Evolutionary conservation across 2,113 vertebrate species (phyloP).

Genomic region (Hypomesus transpacificus): DNA sequence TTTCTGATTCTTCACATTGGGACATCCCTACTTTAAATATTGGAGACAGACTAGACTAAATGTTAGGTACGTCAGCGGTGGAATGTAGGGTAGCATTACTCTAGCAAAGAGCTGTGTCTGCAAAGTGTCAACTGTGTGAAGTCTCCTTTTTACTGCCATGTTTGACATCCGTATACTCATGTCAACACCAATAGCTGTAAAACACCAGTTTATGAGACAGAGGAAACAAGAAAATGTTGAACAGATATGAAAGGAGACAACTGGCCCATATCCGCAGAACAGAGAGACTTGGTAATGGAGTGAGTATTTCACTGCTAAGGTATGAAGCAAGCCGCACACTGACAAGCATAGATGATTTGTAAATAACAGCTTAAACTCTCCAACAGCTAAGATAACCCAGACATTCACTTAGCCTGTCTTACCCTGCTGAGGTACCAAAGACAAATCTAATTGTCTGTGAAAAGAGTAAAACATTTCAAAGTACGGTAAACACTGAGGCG

Average conservation of each 20-base stretch:
- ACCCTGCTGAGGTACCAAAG: slow-evolving; percentile 53
- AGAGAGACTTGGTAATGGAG: slow-evolving; percentile 8
- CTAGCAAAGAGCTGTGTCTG: too few species aligned
- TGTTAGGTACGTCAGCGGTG: too few species aligned
- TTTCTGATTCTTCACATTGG: too few species aligned
- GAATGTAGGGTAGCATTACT: too few species aligned
- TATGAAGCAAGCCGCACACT: slow-evolving; percentile 36
- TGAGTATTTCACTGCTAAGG: slow-evolving; percentile 29
- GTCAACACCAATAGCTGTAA: slow-evolving; percentile 68
- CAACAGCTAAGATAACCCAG: slow-evolving; percentile 21
- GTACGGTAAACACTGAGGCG: slow-evolving; percentile 59
- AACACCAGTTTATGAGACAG: slow-evolving; percentile 68
- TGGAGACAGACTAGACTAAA: too few species aligned
- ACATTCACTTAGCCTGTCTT: slow-evolving; percentile 38
- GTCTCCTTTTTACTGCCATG: slow-evolving; percentile 61
- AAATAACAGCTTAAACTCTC: neutral
- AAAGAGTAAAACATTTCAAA: slow-evolving; percentile 66
- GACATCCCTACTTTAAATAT: too few species aligned
- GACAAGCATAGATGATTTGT: slow-evolving; percentile 47
- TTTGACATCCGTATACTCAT: slow-evolving; percentile 63
- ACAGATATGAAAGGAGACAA: too few species aligned
- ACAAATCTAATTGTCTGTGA: slow-evolving; percentile 70
- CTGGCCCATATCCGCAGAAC: slow-evolving; percentile 25
- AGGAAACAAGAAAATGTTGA: slow-evolving; percentile 44
- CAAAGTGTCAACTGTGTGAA: slow-evolving; percentile 3